Evolutionary conservation across 2,113 vertebrate genomes (phyloP).

Genomic region (Ctenodactylus gundi): DNA sequence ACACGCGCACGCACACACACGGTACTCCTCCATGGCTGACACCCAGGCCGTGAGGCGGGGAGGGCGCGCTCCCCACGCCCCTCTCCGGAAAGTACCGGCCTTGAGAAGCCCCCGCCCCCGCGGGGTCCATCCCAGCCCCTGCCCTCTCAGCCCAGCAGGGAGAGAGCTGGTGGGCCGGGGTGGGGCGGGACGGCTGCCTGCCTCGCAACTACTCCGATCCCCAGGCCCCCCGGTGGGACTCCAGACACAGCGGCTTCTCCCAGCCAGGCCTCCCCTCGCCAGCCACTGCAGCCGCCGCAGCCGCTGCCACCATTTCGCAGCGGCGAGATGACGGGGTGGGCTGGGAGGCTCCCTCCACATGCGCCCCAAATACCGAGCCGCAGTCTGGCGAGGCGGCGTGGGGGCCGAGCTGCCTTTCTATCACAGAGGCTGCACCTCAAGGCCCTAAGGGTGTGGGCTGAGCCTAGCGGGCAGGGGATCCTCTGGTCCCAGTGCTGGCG

Average conservation of each 20-base stretch:
- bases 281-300: constrained; percentile 50
- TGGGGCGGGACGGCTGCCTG: background rate
- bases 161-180: background rate
- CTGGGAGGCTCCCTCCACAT: background rate
- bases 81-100: background rate
- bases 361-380: constrained; percentile 19
- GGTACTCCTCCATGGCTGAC: background rate
- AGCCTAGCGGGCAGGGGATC: background rate
- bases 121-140: background rate
- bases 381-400: background rate
- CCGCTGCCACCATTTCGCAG: constrained; percentile 66
- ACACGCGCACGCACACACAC: background rate
- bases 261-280: constrained; percentile 19
- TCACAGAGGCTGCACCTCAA: background rate
- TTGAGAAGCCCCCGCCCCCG: background rate
- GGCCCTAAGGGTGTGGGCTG: background rate
- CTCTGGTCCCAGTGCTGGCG: background rate
- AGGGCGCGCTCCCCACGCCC: background rate
- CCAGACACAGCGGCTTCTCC: background rate
- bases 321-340: constrained; percentile 56
- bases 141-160: background rate
- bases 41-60: background rate
- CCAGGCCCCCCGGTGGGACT: constrained; percentile 18
- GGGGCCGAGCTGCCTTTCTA: background rate
- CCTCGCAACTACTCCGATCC: background rate